Conservation (phyloP, 2,888 invertebrate species). For the Agrochola macilenta region DNA sequence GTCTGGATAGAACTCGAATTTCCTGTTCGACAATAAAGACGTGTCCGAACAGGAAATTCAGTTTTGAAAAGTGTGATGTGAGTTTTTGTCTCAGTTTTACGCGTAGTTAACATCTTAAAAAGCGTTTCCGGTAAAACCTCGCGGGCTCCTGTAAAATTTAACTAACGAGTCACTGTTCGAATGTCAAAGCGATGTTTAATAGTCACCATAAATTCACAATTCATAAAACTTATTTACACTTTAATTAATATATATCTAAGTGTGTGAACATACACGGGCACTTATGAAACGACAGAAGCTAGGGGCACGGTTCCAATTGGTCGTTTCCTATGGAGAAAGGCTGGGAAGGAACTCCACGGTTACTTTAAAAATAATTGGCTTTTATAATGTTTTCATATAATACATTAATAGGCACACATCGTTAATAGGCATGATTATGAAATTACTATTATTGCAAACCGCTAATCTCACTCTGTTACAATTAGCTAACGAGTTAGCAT, state of each 20-base stretch:
- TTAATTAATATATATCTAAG: too few relatives aligned
- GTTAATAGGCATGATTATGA: too few relatives aligned
- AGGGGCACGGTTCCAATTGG: too few relatives aligned
- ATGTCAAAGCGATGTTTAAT: neutral
- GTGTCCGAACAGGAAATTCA: neutral
- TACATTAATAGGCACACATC: too few relatives aligned
- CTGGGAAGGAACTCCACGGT: too few relatives aligned
- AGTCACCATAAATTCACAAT: neutral
- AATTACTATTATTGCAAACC: neutral
- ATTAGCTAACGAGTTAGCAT: slow-evolving; percentile 8
- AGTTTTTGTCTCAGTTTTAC: neutral
- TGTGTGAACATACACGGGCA: too few relatives aligned
- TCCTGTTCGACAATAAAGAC: neutral
- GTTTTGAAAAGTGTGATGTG: neutral
- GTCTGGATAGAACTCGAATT: slow-evolving; percentile 14
- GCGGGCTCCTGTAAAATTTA: neutral
- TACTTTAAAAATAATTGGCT: too few relatives aligned
- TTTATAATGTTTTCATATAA: too few relatives aligned
- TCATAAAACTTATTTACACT: neutral
- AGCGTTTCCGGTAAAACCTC: neutral
- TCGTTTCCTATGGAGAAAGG: too few relatives aligned
- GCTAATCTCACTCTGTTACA: neutral
- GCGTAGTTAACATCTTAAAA: neutral
- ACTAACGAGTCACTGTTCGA: too few relatives aligned
- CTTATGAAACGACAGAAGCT: too few relatives aligned